Evolutionary conservation across 1,140 invertebrate genomes (phyloP).

Genomic region (Zaprionus ghesquierei): DNA sequence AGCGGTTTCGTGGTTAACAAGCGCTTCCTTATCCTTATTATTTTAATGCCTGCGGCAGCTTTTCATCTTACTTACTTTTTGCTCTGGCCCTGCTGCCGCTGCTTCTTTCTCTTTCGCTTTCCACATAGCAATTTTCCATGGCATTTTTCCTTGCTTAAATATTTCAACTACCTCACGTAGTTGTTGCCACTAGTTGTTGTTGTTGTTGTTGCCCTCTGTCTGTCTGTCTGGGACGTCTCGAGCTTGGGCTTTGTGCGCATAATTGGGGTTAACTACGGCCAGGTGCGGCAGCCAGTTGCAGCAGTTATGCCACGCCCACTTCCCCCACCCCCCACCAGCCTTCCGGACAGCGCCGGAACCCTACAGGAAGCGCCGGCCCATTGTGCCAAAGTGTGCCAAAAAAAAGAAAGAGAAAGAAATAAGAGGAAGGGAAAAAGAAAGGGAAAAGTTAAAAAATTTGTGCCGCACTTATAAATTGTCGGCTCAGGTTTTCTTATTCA

Average conservation of each 20-base stretch:
- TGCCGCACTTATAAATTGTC: constrained; percentile 67
- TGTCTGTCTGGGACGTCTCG: constrained; percentile 17
- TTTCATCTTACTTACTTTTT: constrained; percentile 79
- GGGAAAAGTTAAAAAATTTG: constrained; percentile 69
- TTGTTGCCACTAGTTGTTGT: constrained; percentile 7
- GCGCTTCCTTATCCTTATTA: constrained; percentile 81
- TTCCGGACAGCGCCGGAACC: not conserved
- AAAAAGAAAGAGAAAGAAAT: not conserved
- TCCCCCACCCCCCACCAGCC: not conserved
- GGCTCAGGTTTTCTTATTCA: constrained; percentile 28
- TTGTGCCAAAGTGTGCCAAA: constrained; percentile 75
- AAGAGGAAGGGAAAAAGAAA: not conserved
- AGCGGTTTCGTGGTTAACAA: constrained; percentile 80
- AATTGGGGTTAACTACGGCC: constrained; percentile 77
- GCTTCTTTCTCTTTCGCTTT: constrained; percentile 10
- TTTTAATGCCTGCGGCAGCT: constrained; percentile 79
- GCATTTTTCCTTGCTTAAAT: constrained; percentile 64
- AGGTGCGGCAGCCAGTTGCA: constrained; percentile 33
- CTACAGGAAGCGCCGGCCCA: constrained; percentile 36
- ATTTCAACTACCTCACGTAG: constrained; percentile 65
- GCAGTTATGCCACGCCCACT: constrained; percentile 8
- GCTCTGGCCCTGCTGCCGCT: constrained; percentile 2
- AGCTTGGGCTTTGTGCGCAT: constrained; percentile 64
- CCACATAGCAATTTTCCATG: constrained; percentile 21
- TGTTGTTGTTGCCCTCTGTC: constrained; percentile 18